Evolutionary conservation across 1,140 invertebrate genomes (phyloP), one percentile per base, ranked within the genome.

Genomic region (Propsilocerus akamusi): DNA sequence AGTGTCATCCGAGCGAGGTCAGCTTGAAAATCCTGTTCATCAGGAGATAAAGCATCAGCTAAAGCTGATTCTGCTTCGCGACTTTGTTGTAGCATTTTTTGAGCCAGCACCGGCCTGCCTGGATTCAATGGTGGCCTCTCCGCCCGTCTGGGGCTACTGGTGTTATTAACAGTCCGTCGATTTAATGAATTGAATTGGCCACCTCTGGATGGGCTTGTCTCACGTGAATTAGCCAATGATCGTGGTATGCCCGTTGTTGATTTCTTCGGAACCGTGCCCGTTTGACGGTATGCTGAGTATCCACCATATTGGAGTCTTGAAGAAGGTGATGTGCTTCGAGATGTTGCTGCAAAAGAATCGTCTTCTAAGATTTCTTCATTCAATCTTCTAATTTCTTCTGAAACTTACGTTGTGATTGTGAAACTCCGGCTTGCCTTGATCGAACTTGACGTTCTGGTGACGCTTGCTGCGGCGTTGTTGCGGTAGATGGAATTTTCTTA

Each of bases 391-490:
- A 6, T 12, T 11, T 50, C 46, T 30, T 41, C 28, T 53, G 8
- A 50, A 46, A 76, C 83, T 80, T 71, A 90, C 87, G 90, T 72
- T 93, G 88, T 24, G 88, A 93, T 61, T 92, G 88, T 7, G 86
- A 90, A 22, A 87, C 81, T 24, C 83, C 81, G 2, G 79, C 72
- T 2, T 77, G 59, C 62, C 75, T 61, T 57, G 72, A 73, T 54
- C 76, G 64, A 55, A 75, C 73, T 65, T 83, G 61, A 53, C 83
- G 67, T 69, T 88, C 78, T 46, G 77, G 73, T 54, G 76, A 75
- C 14, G 54, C 24, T 2, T 32, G 17, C 32, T 26, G n/a, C 26
- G 14, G 54, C 49, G 52, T 52, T 22, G 57, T 52, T 28, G 70
- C 67, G 24, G 62, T 52, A 34, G 66, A 64, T 12, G 69, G 70